Percentiles rank a stretch among this genome's conserved stretches.
These are phyloP conservation scores for Leguminivora glycinivorella DNA, from an alignment of 1,140 invertebrate genomes.

Conservation along the genomic window DNA sequence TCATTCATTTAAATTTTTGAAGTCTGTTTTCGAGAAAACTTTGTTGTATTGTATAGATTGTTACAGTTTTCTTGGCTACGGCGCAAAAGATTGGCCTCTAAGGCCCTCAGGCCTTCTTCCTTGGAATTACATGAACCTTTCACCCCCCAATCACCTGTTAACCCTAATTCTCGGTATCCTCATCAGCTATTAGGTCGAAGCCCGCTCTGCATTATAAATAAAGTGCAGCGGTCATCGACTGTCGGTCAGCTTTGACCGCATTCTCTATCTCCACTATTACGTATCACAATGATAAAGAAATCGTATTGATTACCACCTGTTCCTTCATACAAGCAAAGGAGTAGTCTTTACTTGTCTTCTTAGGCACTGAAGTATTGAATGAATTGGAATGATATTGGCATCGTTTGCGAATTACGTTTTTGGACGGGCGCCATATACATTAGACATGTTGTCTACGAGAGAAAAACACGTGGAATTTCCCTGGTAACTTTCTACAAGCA, in stretches of 20 bases:
- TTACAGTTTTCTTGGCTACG: no score
- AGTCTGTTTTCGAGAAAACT: no score
- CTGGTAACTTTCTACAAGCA: background rate
- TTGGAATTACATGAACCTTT: background rate
- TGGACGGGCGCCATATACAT: conserved; percentile 30
- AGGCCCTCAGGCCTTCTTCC: no score
- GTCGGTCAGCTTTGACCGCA: background rate
- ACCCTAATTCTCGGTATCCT: background rate
- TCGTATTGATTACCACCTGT: background rate
- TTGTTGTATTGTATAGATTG: no score
- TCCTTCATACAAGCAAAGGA: no score
- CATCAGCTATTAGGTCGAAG: background rate
- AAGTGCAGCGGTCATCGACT: conserved; percentile 30
- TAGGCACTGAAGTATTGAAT: no score
- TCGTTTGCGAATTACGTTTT: background rate
- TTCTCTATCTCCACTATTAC: background rate
- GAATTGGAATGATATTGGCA: background rate
- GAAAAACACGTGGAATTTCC: background rate
- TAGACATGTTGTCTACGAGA: background rate
- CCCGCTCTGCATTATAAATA: conserved; percentile 37
- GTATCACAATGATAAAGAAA: background rate
- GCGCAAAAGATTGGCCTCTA: no score
- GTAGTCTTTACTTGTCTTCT: no score
- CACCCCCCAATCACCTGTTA: background rate
- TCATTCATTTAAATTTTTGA: no score